Percentiles rank a stretch among this genome's conserved stretches.
Conservation (phyloP, 2,888 invertebrate species). For the Molanna angustata region DNA sequence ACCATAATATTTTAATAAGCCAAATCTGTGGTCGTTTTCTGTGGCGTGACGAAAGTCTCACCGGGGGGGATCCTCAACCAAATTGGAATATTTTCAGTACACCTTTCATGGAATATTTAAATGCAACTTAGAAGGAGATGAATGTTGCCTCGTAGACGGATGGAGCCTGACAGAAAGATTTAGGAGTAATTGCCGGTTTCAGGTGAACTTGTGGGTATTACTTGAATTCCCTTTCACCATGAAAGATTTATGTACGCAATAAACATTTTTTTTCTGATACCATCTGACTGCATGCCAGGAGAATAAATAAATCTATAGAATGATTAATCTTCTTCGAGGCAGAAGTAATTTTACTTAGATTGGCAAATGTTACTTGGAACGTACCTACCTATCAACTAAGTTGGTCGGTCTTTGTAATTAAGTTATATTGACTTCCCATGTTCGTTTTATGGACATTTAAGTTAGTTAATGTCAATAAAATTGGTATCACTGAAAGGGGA, state of each 20-base stretch:
- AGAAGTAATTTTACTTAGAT: constrained; percentile 4
- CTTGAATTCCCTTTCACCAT: constrained; percentile 19
- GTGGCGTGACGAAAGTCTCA: too few relatives aligned
- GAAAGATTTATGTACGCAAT: constrained; percentile 25
- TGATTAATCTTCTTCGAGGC: constrained; percentile 19
- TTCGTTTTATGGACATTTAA: too few relatives aligned
- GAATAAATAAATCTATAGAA: constrained; percentile 21
- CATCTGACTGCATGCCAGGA: constrained; percentile 14
- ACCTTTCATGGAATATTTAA: constrained; percentile 18
- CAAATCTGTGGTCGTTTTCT: too few relatives aligned
- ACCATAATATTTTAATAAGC: too few relatives aligned
- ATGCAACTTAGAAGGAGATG: constrained; percentile 24
- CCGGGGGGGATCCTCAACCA: too few relatives aligned
- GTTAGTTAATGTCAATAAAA: too few relatives aligned
- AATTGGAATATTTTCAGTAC: neutral
- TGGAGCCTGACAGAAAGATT: constrained; percentile 24
- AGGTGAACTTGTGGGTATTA: constrained; percentile 17
- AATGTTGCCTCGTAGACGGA: constrained; percentile 8
- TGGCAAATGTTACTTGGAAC: neutral
- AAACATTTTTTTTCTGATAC: constrained; percentile 21
- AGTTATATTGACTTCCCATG: too few relatives aligned
- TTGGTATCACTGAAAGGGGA: too few relatives aligned
- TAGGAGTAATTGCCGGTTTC: constrained; percentile 25
- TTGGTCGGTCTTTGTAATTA: too few relatives aligned
- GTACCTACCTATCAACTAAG: too few relatives aligned